Conservation (phyloP, 2,113 vertebrate species). For the Phyllostomus discolor region DNA sequence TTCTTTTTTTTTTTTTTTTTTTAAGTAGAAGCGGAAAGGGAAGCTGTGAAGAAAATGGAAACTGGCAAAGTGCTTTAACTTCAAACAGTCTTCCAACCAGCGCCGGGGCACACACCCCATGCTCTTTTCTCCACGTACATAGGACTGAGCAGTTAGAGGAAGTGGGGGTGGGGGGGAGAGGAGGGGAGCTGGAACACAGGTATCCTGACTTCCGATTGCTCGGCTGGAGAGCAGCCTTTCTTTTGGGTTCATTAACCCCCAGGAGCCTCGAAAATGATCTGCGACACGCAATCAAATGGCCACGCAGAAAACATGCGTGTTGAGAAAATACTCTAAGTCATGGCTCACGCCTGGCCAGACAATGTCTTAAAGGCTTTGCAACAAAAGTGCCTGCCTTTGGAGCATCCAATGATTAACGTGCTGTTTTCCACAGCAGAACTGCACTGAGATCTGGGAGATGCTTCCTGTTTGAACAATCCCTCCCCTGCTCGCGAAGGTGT, state of each 20-base stretch:
- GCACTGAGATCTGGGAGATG: background rate
- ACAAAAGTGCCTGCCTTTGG: background rate
- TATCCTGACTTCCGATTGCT: background rate
- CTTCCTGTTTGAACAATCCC: background rate
- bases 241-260: background rate
- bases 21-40: slow-evolving; percentile 74
- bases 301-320: background rate
- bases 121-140: slow-evolving; percentile 57
- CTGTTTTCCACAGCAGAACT: background rate
- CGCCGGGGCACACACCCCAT: slow-evolving; percentile 37
- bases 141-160: slow-evolving; percentile 22
- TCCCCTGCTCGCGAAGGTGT: background rate
- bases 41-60: slow-evolving; percentile 77
- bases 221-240: background rate
- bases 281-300: background rate
- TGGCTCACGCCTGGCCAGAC: background rate
- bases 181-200: background rate
- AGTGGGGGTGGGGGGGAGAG: background rate
- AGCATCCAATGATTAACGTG: background rate
- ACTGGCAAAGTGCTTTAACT: slow-evolving; percentile 75
- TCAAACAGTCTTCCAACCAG: slow-evolving; percentile 65
- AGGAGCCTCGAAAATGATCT: background rate
- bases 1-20: background rate
- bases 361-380: background rate
- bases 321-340: background rate